Percentiles rank a stretch among this genome's conserved stretches.
Evolutionary conservation across 2,888 invertebrate genomes (phyloP).

Genomic region (Protophormia terraenovae): DNA sequence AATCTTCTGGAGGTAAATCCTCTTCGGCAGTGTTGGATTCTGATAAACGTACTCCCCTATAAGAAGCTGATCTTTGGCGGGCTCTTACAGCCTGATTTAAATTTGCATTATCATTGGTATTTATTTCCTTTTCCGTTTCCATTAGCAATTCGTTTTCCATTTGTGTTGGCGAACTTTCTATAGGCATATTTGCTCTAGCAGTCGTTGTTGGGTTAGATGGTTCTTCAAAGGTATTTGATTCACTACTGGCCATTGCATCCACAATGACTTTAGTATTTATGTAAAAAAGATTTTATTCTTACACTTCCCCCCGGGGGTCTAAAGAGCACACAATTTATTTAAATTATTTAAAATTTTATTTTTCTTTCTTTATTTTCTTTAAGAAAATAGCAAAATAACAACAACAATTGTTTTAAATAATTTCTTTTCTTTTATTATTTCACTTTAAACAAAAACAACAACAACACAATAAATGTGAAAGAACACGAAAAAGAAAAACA

Average conservation of each 20-base stretch:
- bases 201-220: conserved; percentile 21
- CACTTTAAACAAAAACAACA: conserved; percentile 1
- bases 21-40: background rate
- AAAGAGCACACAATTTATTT: conserved; percentile 3
- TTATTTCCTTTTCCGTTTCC: conserved; percentile 27
- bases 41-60: conserved; percentile 41
- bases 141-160: background rate
- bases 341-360: conserved; percentile 11
- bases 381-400: too few relatives aligned
- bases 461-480: conserved; percentile 13
- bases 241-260: conserved; percentile 77
- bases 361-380: background rate
- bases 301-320: background rate
- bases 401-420: conserved; percentile 45
- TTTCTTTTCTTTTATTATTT: conserved; percentile 8
- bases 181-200: conserved; percentile 43
- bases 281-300: conserved; percentile 54
- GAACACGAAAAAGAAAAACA: conserved; percentile 35
- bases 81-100: background rate
- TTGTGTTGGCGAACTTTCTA: conserved; percentile 13
- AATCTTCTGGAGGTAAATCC: conserved; percentile 69
- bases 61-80: conserved; percentile 40
- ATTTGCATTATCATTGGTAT: background rate
- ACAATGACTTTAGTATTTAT: conserved; percentile 62
- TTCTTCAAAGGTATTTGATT: conserved; percentile 71